These are phyloP conservation scores for Ivindomyrus marchei DNA, from an alignment of 2,113 vertebrate species.

Conservation along the genomic window DNA sequence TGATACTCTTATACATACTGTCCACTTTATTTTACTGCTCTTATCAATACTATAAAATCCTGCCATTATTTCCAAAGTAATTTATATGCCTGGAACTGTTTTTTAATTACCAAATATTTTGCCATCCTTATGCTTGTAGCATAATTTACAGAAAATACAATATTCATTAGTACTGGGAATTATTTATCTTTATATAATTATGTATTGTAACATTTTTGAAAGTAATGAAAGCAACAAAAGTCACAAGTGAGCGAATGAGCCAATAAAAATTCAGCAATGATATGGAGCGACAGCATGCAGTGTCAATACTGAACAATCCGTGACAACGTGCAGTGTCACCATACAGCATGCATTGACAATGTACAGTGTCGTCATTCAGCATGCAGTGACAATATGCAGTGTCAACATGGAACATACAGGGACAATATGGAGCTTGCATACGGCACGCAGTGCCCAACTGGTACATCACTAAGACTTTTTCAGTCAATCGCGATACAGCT, in stretches of 20 bases:
- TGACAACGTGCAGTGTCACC: neutral
- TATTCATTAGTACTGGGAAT: neutral
- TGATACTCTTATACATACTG: neutral
- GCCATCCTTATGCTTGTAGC: neutral
- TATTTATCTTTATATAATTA: neutral
- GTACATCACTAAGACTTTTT: neutral
- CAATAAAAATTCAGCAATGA: no score
- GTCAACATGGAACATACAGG: neutral
- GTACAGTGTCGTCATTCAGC: neutral
- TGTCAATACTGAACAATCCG: neutral
- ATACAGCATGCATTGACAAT: no score
- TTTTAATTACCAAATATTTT: neutral
- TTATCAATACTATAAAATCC: neutral
- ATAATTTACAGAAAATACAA: conserved; percentile 5
- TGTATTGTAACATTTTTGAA: neutral
- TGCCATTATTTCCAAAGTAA: neutral
- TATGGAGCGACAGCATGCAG: neutral
- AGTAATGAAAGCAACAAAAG: no score
- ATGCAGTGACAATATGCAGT: neutral
- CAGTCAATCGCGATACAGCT: neutral
- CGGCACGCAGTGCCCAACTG: neutral
- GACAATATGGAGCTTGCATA: neutral
- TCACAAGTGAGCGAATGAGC: no score
- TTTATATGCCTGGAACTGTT: neutral
- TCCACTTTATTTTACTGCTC: neutral